A percentile compares a stretch with the other conserved stretches of the same genome.
Conservation (phyloP, 2,888 invertebrate species). For the Drosophila kambysellisi region DNA sequence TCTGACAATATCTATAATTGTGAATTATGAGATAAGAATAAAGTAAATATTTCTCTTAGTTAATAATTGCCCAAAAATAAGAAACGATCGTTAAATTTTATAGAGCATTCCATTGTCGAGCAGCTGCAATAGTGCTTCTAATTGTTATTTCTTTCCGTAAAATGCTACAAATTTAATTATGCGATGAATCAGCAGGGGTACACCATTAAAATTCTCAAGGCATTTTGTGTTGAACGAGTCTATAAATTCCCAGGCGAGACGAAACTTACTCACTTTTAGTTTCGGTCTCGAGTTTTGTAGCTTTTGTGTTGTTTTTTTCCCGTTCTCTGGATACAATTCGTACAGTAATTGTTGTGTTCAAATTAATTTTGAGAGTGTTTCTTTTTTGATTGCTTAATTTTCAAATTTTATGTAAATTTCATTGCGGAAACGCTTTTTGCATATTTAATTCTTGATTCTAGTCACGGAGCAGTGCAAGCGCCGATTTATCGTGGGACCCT, state of each 20-base stretch:
- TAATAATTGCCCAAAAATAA: not conserved
- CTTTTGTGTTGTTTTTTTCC: not conserved
- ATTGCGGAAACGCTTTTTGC: slow-evolving; percentile 68
- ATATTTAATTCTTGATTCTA: slow-evolving; percentile 58
- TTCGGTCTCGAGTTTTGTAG: slow-evolving; percentile 6
- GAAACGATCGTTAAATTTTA: not conserved
- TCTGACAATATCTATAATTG: not conserved
- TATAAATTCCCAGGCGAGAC: slow-evolving; percentile 34
- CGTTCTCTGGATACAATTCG: slow-evolving; percentile 14
- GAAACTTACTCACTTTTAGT: slow-evolving; percentile 39
- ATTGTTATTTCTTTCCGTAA: slow-evolving; percentile 4
- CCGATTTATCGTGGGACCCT: slow-evolving; percentile 67
- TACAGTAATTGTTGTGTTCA: slow-evolving; percentile 32
- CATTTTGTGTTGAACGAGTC: slow-evolving; percentile 21
- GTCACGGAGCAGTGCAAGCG: slow-evolving; percentile 20
- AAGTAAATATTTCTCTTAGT: no score
- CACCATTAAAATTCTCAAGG: slow-evolving; percentile 44
- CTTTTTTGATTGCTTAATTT: slow-evolving; percentile 31
- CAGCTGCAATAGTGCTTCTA: not conserved
- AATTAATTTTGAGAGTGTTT: slow-evolving; percentile 34
- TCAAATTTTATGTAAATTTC: slow-evolving; percentile 67
- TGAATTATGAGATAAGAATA: not conserved
- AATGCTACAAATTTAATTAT: slow-evolving; percentile 33
- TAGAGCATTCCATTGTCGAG: slow-evolving; percentile 4
- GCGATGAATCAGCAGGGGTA: slow-evolving; percentile 41